Base-by-base conservation (phyloP, 2,113 vertebrate genomes). In the Riparia riparia region DNA sequence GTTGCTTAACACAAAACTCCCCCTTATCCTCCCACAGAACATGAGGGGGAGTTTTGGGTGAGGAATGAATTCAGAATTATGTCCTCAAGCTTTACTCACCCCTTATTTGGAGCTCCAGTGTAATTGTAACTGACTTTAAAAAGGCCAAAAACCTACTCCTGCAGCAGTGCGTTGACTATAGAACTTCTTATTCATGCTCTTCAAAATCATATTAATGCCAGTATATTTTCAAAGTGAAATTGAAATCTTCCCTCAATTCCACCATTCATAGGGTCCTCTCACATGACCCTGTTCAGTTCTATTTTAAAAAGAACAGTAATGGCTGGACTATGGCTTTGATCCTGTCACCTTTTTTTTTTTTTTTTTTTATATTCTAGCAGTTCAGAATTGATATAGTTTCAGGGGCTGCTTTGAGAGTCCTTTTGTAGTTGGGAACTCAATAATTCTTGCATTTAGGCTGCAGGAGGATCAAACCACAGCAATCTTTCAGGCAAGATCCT, bases 381-480 rank as follows among this genome's bases (percentile, higher is more conserved):
- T 83, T 93, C 64, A 93, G 91, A 94, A 96, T n/a, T 92, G 69
- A 89, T 95, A 82, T 19, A 76, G 82, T 94, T 96, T 92, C 95
- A 95, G 91, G 96, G 72, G 42, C 61, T 96, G 53, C 71, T 96
- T 92, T 70, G 49, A 86, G 61, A 95, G 72, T 54, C 47, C 90
- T 96, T 98, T 96, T 97, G 95, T 97, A 96, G 96, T 91, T 1
- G 2, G 78, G 37, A 96, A 56, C 89, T 97, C 89, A 97, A 95
- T 97, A 94, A 92, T 84, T 95, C 80, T 45, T 90, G 63, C 90
- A 93, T 93, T 95, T 84, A 95, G 85, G 70, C n/a, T 84, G 76
- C 91, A 89, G 82, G 80, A 88, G 72, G 91, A 96, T 96, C 83
- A 92, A 97, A 93, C 80, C 54, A 93, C 25, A 81, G 63, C 70